A percentile compares a stretch with the other conserved stretches of the same genome.
Conservation (phyloP, 2,113 vertebrate genomes). For the Edolisoma coerulescens region DNA sequence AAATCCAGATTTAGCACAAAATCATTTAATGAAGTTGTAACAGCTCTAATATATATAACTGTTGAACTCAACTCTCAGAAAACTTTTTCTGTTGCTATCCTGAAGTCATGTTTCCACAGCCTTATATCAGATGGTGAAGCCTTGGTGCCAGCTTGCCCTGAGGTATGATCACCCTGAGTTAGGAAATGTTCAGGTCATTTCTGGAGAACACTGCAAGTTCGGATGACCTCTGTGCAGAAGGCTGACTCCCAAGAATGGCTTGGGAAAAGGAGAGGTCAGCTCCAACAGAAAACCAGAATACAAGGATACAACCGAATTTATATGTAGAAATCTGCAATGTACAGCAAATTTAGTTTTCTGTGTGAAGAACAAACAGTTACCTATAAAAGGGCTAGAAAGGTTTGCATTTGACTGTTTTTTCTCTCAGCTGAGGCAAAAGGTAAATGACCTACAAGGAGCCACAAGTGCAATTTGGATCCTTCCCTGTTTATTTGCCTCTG, state of each 20-base stretch:
- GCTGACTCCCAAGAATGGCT: background rate
- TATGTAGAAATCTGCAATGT: background rate
- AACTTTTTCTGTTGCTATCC: background rate
- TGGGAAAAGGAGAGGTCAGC: background rate
- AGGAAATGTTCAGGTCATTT: background rate
- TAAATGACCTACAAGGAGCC: background rate
- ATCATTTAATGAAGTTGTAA: background rate
- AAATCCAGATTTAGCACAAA: background rate
- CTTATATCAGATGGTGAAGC: background rate
- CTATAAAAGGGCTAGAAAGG: background rate
- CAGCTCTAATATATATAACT: background rate
- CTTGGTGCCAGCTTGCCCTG: background rate
- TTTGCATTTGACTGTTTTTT: background rate
- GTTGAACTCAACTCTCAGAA: background rate
- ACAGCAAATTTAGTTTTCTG: background rate
- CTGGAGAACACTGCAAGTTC: background rate
- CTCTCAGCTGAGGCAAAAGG: background rate
- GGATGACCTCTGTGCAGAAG: background rate
- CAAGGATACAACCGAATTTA: background rate
- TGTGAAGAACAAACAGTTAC: background rate
- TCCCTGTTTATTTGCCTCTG: background rate
- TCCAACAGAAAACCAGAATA: background rate
- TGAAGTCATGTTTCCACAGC: background rate
- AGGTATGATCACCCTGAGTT: background rate
- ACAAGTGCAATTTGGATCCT: background rate